phyloP scores from a whole-genome alignment of 2,888 invertebrate genomes.

The Mellilla xanthometata region DNA sequence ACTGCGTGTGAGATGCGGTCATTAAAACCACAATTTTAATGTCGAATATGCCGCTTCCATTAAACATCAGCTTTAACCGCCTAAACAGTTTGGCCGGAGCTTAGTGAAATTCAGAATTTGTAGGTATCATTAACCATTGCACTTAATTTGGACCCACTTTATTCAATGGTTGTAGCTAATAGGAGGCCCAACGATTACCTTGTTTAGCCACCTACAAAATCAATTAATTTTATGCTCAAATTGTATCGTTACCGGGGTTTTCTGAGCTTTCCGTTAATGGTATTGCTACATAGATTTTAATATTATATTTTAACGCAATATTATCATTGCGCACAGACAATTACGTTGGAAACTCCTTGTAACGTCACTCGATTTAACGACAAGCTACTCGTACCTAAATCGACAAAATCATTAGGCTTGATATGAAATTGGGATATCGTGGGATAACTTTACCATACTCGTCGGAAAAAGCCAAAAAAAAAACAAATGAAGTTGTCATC shows the following conservation, averaged over 20 bases:
- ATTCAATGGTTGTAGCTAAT: constrained; percentile 28
- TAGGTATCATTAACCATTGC: constrained; percentile 59
- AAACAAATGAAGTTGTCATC: too few species aligned
- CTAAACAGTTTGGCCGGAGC: constrained; percentile 54
- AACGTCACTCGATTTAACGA: too few species aligned
- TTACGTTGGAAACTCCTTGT: too few species aligned
- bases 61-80: constrained; percentile 52
- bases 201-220: constrained; percentile 22
- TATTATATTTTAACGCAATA: too few species aligned
- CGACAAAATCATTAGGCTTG: too few species aligned
- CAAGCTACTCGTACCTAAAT: too few species aligned
- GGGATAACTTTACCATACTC: too few species aligned
- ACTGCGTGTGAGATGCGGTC: constrained; percentile 41
- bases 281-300: neutral
- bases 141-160: constrained; percentile 61
- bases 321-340: too few species aligned
- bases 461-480: too few species aligned
- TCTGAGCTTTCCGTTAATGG: constrained; percentile 1
- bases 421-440: too few species aligned
- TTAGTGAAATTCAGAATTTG: constrained; percentile 70
- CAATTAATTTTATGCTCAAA: constrained; percentile 19
- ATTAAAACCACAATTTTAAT: constrained; percentile 61
- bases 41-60: constrained; percentile 63
- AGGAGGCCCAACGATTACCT: constrained; percentile 15
- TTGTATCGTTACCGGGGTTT: constrained; percentile 12